Conservation (phyloP, 2,797 vertebrate species). For the Rhinichthys osculus region DNA sequence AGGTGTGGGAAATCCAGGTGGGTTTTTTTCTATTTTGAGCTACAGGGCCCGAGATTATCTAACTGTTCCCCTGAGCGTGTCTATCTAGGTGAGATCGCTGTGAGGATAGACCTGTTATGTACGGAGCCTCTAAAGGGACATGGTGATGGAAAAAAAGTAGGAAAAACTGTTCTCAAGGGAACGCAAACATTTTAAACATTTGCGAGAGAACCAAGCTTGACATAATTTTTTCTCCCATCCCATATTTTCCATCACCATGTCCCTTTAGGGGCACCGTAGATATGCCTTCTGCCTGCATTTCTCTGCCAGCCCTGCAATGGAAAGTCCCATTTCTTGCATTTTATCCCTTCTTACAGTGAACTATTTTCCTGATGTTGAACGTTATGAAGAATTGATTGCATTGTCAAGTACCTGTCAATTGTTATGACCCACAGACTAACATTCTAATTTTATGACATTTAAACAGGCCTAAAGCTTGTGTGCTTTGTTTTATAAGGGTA, state of each 20-base stretch:
- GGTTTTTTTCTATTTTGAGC: background rate
- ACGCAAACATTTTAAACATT: background rate
- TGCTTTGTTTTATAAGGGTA: background rate
- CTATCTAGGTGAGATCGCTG: conserved; percentile 2
- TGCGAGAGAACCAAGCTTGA: background rate
- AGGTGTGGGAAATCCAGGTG: conserved; percentile 16
- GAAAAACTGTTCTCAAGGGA: background rate
- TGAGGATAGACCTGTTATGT: conserved; percentile 30
- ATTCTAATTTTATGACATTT: background rate
- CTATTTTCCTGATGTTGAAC: background rate
- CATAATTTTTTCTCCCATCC: background rate
- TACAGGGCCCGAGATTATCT: background rate
- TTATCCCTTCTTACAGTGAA: background rate
- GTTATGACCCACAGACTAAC: background rate
- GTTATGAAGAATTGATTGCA: background rate
- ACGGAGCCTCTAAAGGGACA: background rate
- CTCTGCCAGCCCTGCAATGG: background rate
- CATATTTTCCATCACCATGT: background rate
- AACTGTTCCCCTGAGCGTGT: conserved; percentile 23
- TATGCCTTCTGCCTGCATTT: background rate
- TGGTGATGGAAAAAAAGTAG: background rate
- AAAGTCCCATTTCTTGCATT: conserved; percentile 11
- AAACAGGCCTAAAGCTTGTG: background rate
- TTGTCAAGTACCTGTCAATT: background rate
- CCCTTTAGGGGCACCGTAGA: background rate